Conservation (phyloP, 2,797 vertebrate genomes). For the Poeciliopsis turneri region DNA sequence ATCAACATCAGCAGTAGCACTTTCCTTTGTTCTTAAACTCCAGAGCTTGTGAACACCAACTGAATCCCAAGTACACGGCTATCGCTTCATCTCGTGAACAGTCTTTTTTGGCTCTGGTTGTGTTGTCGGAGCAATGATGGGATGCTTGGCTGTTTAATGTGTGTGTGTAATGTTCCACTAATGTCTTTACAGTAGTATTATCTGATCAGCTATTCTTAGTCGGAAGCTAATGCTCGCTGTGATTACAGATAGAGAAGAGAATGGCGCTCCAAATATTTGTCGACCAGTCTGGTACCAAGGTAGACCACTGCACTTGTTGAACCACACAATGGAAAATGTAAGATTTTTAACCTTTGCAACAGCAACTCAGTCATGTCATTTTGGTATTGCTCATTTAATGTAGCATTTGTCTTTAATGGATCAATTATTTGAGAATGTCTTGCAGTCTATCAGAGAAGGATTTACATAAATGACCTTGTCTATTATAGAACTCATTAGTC, state of each 20-base stretch:
- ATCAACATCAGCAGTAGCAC: conserved; percentile 64
- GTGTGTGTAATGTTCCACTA: conserved; percentile 71
- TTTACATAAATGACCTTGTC: neutral
- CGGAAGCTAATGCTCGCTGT: conserved; percentile 46
- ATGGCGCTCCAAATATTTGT: conserved; percentile 55
- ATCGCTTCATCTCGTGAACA: conserved; percentile 56
- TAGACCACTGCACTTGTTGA: conserved; percentile 30
- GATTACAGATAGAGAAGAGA: conserved; percentile 59
- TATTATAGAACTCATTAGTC: neutral
- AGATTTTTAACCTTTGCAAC: conserved; percentile 34
- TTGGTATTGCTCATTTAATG: conserved; percentile 7
- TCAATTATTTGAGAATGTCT: neutral
- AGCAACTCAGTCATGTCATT: conserved; percentile 35
- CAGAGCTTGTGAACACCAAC: conserved; percentile 33
- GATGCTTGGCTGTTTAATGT: conserved; percentile 67
- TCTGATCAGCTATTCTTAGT: conserved; percentile 74
- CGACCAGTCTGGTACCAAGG: conserved; percentile 34
- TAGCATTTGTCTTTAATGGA: conserved; percentile 9
- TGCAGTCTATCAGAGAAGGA: neutral
- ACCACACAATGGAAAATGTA: conserved; percentile 53
- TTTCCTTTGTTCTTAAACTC: conserved; percentile 38
- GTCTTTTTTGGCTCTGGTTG: conserved; percentile 47
- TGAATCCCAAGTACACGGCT: conserved; percentile 41
- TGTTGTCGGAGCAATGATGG: conserved; percentile 63
- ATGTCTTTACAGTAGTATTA: conserved; percentile 65